phyloP scores from a whole-genome alignment of 2,888 invertebrate species.

The Pseudolycoriella hygida region DNA sequence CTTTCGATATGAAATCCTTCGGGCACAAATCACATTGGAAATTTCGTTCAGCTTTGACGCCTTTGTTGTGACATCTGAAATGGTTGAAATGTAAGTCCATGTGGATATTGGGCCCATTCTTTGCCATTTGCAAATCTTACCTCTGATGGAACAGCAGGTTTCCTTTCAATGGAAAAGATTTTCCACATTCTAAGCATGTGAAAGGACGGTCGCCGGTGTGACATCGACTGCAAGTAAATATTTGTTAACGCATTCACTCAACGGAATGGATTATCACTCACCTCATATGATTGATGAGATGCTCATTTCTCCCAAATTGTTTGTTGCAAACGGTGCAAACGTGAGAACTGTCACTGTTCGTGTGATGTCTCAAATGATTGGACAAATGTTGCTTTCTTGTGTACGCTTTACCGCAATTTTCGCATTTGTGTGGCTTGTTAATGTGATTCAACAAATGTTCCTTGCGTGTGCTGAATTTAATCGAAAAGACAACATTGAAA shows the following conservation, averaged over 20 bases:
- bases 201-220: slow-evolving; percentile 68
- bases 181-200: slow-evolving; percentile 71
- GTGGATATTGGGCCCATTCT: too few relatives aligned
- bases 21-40: slow-evolving; percentile 70
- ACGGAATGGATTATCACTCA: slow-evolving; percentile 23
- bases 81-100: too few relatives aligned
- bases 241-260: not conserved
- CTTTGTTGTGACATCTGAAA: slow-evolving; percentile 70
- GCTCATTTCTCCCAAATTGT: slow-evolving; percentile 72
- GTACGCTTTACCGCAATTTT: slow-evolving; percentile 71
- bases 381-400: slow-evolving; percentile 66
- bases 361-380: slow-evolving; percentile 74
- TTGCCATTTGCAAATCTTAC: too few relatives aligned
- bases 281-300: slow-evolving; percentile 62
- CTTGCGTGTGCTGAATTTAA: slow-evolving; percentile 46
- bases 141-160: slow-evolving; percentile 46
- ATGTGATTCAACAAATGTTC: slow-evolving; percentile 77
- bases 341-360: slow-evolving; percentile 65
- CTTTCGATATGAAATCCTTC: slow-evolving; percentile 78
- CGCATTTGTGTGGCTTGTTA: slow-evolving; percentile 59
- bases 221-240: slow-evolving; percentile 16
- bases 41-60: slow-evolving; percentile 42
- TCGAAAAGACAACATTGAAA: too few relatives aligned
- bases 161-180: slow-evolving; percentile 69
- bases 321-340: slow-evolving; percentile 71